phyloP scores from a whole-genome alignment of 2,888 invertebrate genomes.

The Sialis fuliginosa region DNA sequence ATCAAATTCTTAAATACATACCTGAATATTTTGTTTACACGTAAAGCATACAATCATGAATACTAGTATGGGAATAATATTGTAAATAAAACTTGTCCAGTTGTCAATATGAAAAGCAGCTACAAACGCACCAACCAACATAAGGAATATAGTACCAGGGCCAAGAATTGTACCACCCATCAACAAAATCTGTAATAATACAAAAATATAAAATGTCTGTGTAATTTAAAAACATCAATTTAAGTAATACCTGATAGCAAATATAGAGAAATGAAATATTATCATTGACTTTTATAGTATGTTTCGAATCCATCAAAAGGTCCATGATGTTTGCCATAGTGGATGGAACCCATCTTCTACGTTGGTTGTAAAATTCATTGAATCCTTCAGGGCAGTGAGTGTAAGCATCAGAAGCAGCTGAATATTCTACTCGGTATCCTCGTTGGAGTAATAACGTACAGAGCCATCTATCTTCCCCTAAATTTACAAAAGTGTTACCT shows the following conservation, averaged over 20 bases:
- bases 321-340: conserved; percentile 99
- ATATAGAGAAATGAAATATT: conserved; percentile 91
- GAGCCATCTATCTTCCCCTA: conserved; percentile 96
- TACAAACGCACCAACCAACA: conserved; percentile 98
- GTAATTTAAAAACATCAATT: too few relatives aligned
- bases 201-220: too few relatives aligned
- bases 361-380: conserved; percentile 95
- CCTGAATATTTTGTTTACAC: conserved; percentile 81
- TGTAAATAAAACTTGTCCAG: conserved; percentile 92
- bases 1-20: conserved; percentile 21
- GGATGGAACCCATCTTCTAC: conserved; percentile 96
- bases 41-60: conserved; percentile 91
- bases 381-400: conserved; percentile 96
- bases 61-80: conserved; percentile 75
- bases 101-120: conserved; percentile 94
- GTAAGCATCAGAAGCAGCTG: conserved; percentile 98
- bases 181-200: conserved; percentile 51
- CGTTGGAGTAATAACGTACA: conserved; percentile 90
- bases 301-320: conserved; percentile 76
- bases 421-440: conserved; percentile 95
- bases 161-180: conserved; percentile 93
- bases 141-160: conserved; percentile 94
- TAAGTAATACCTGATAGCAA: conserved; percentile 46
- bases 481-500: too few relatives aligned
- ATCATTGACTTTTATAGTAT: conserved; percentile 90